Evolutionary conservation across 2,888 invertebrate species (phyloP).

Genomic region (Mythimna loreyi): DNA sequence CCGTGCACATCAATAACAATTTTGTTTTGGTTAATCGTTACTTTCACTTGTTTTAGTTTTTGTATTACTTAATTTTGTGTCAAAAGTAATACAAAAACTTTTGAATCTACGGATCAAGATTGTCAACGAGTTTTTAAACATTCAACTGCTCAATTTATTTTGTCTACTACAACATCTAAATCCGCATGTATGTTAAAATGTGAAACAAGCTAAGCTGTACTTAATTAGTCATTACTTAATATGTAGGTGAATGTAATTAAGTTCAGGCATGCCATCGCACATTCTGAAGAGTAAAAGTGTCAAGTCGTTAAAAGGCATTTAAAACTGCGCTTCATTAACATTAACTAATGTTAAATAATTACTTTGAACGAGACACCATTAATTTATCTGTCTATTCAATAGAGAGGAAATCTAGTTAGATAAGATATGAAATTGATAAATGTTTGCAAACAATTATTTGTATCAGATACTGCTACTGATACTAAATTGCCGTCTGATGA

Average conservation of each 20-base stretch:
- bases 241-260: background rate
- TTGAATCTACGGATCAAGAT: background rate
- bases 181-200: background rate
- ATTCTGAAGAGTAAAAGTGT: slow-evolving; percentile 22
- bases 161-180: background rate
- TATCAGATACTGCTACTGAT: background rate
- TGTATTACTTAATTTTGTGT: background rate
- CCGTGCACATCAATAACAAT: background rate
- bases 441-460: slow-evolving; percentile 18
- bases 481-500: background rate
- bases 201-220: background rate
- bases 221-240: background rate
- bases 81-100: no score
- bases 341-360: background rate
- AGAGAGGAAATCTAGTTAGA: background rate
- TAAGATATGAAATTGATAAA: slow-evolving; percentile 21
- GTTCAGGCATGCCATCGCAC: background rate
- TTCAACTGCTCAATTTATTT: background rate
- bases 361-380: background rate
- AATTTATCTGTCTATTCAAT: background rate
- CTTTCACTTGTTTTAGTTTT: background rate
- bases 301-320: background rate
- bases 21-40: background rate
- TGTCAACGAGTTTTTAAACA: background rate
- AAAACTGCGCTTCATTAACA: background rate